Evolutionary conservation across 2,113 vertebrate species (phyloP).

Genomic region (Anas platyrhynchos): DNA sequence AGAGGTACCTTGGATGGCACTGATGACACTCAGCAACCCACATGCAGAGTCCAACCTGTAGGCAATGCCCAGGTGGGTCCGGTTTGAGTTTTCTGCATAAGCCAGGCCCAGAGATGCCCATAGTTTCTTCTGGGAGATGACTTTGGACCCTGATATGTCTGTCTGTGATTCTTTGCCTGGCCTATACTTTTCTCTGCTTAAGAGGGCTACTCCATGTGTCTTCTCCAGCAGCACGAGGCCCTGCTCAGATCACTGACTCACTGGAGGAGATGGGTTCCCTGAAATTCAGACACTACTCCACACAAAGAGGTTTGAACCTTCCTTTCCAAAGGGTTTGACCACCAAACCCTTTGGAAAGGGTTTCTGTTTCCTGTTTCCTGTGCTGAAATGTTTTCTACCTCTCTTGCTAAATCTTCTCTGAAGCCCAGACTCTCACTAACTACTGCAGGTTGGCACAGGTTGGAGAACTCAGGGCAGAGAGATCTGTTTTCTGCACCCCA

Average conservation of each 20-base stretch:
- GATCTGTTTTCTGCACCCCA: background rate
- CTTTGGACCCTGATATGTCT: background rate
- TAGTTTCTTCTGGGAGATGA: background rate
- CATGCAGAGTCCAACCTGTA: background rate
- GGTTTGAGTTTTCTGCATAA: background rate
- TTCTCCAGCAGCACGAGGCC: background rate
- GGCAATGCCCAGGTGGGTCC: background rate
- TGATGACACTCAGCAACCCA: background rate
- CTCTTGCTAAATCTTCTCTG: background rate
- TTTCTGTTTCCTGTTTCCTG: background rate
- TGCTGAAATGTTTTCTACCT: background rate
- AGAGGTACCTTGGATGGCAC: background rate
- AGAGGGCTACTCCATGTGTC: background rate
- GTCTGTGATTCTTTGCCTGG: background rate
- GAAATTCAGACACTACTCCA: background rate
- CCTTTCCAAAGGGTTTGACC: background rate
- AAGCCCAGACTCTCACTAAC: background rate
- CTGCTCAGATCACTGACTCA: background rate
- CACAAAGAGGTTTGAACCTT: background rate
- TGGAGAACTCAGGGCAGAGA: background rate
- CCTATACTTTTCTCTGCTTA: background rate
- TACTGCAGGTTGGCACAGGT: background rate
- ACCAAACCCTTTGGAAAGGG: background rate
- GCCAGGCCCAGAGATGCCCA: background rate
- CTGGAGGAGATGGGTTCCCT: background rate